These are phyloP conservation scores for Python bivittatus DNA, from an alignment of 2,113 vertebrate species.

Conservation along the genomic window DNA sequence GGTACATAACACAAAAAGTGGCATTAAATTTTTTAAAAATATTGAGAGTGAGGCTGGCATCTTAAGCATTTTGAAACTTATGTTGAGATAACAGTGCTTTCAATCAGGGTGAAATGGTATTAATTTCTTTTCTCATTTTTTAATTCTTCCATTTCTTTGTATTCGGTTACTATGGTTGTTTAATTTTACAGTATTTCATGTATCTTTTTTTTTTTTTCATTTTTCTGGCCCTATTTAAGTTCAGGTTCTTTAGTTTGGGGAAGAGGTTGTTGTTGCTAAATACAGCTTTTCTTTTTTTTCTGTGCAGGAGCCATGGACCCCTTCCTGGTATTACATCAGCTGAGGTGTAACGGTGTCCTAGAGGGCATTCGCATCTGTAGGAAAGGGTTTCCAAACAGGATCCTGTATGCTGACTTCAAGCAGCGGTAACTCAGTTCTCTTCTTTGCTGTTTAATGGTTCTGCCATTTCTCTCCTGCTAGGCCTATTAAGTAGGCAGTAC, in stretches of 20 bases:
- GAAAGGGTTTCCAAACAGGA: constrained; percentile 93
- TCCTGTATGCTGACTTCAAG: constrained; percentile 91
- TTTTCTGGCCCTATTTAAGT: background rate
- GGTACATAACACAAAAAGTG: background rate
- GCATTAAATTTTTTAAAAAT: background rate
- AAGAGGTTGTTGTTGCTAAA: background rate
- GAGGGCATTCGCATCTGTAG: constrained; percentile 93
- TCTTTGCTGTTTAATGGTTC: background rate
- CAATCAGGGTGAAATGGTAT: background rate
- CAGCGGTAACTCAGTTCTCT: constrained; percentile 78
- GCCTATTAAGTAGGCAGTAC: accelerated
- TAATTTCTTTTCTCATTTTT: background rate
- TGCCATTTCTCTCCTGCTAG: background rate
- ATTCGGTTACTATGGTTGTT: background rate
- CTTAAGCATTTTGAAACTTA: background rate
- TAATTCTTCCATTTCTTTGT: background rate
- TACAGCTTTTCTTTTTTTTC: background rate
- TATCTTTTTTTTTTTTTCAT: too few species aligned
- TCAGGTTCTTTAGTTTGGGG: background rate
- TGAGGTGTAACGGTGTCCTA: constrained; percentile 90
- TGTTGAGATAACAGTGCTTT: background rate
- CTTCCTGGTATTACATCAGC: constrained; percentile 89
- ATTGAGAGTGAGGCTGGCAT: background rate
- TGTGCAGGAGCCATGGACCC: constrained; percentile 86
- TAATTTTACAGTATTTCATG: background rate